Base-by-base conservation (phyloP, 2,888 invertebrate genomes). In the Dorcus parallelipipedus region DNA sequence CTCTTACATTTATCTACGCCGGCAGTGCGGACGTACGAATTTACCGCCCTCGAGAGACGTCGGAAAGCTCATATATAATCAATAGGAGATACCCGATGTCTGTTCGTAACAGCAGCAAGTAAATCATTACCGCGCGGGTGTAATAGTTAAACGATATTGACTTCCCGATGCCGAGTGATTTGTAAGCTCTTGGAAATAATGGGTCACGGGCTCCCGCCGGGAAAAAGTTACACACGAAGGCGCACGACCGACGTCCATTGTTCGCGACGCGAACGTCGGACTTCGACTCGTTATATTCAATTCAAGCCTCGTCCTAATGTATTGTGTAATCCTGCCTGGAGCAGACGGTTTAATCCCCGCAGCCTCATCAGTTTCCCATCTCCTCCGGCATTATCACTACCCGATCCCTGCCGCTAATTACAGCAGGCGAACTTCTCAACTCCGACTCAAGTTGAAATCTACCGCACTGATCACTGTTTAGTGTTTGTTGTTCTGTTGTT, bases 301-400 rank as follows among this genome's bases (percentile, higher is more conserved):
- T 54, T 52, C 53, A 23, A 56, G 33, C 51, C 9, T 57, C 49
- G 49, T 55, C 40, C 51, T 65, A 70, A 69, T 70, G 71, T 72
- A 71, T 72, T 72, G 71, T 69, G 67, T 75, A 73, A 74, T 74
- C 72, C 72, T 66, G 67, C 69, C 63, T 61, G 61, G 60, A 61
- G 68, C 69, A 69, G 67, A 67, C 66, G 67, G 67, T 69, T 62
- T 68, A 65, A 75, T 74, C 74, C 73, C 72, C 65, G 69, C 73
- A 72, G 74, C 71, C 72, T 74, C 75, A 75, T 76, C 75, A 74
- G 74, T 74, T 75, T 73, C 73, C 68, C 73, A 74, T 75, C 73
- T 73, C 71, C 70, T 67, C 64, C 67, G 68, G 74, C 69, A 75
- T 76, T 76, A 76, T 76, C 75, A 69, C 73, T 65, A 71, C 71